Conservation (phyloP, 2,113 vertebrate genomes). For the Pseudopipra pipra region DNA sequence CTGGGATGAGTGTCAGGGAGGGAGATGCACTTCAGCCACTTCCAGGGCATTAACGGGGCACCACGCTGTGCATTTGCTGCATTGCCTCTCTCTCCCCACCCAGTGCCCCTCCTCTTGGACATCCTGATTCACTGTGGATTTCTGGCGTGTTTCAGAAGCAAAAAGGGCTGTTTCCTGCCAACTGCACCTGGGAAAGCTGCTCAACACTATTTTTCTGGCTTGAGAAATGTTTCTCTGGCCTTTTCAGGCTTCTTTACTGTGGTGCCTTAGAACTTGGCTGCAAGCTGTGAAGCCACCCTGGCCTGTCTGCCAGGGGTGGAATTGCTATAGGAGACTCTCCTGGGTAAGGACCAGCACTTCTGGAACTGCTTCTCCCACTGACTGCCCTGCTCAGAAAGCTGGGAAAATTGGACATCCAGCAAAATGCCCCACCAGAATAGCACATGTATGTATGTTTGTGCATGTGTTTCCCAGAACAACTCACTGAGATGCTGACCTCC, state of each 20-base stretch:
- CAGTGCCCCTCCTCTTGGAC: neutral
- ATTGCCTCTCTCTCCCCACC: constrained; percentile 51
- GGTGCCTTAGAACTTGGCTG: constrained; percentile 69
- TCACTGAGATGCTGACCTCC: neutral
- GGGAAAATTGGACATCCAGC: neutral
- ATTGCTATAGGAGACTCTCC: constrained; percentile 37
- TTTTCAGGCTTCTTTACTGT: constrained; percentile 49
- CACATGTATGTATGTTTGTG: neutral
- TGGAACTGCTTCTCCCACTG: constrained; percentile 14
- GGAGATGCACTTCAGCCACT: constrained; percentile 34
- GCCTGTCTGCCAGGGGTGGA: constrained; percentile 30
- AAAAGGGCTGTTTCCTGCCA: constrained; percentile 50
- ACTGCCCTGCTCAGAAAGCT: neutral
- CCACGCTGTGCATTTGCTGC: neutral
- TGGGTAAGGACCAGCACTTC: constrained; percentile 18
- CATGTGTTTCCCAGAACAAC: neutral
- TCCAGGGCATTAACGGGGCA: constrained; percentile 32
- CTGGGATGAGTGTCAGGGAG: neutral
- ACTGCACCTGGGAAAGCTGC: constrained; percentile 60
- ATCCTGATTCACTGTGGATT: constrained; percentile 58
- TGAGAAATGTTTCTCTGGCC: constrained; percentile 37
- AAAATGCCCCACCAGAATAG: neutral
- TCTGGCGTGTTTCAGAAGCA: constrained; percentile 36
- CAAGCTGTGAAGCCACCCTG: constrained; percentile 73
- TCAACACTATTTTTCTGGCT: constrained; percentile 45